Conservation (phyloP, 2,888 invertebrate genomes). For the Ferdinandea cuprea region DNA sequence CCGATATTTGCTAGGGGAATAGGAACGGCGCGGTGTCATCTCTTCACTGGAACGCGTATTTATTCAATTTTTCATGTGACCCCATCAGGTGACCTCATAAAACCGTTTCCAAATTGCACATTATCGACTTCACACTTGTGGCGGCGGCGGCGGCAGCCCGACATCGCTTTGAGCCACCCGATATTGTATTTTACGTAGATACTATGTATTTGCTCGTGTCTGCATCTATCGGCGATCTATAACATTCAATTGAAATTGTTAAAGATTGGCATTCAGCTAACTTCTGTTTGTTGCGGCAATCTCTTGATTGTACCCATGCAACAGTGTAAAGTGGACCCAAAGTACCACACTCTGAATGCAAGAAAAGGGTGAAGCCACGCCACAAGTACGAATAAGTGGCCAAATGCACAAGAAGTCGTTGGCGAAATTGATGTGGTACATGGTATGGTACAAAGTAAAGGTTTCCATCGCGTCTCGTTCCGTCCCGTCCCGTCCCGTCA, state of each 20-base stretch:
- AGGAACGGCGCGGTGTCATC: too few relatives aligned
- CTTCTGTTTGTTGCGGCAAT: conserved; percentile 40
- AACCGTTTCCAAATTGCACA: conserved; percentile 34
- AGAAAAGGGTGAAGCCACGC: conserved; percentile 52
- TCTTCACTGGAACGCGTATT: neutral
- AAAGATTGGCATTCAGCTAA: conserved; percentile 40
- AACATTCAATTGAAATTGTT: conserved; percentile 42
- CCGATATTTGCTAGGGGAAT: too few relatives aligned
- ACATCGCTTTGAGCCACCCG: conserved; percentile 39
- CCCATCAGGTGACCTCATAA: conserved; percentile 54
- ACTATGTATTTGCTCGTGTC: neutral
- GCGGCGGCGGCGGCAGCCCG: too few relatives aligned
- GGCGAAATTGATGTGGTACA: conserved; percentile 58
- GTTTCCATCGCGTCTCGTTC: conserved; percentile 7
- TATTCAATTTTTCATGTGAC: conserved; percentile 46
- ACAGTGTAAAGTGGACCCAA: conserved; percentile 6
- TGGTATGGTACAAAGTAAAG: conserved; percentile 39
- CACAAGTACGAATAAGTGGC: conserved; percentile 57
- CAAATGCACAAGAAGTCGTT: conserved; percentile 30
- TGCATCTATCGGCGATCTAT: conserved; percentile 23
- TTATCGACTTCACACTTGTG: conserved; percentile 49
- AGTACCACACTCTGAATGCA: conserved; percentile 15
- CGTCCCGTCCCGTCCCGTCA: neutral
- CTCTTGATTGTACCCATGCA: neutral
- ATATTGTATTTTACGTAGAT: conserved; percentile 19